phyloP scores from a whole-genome alignment of 2,797 vertebrate genomes.

The Brachymystax lenok region DNA sequence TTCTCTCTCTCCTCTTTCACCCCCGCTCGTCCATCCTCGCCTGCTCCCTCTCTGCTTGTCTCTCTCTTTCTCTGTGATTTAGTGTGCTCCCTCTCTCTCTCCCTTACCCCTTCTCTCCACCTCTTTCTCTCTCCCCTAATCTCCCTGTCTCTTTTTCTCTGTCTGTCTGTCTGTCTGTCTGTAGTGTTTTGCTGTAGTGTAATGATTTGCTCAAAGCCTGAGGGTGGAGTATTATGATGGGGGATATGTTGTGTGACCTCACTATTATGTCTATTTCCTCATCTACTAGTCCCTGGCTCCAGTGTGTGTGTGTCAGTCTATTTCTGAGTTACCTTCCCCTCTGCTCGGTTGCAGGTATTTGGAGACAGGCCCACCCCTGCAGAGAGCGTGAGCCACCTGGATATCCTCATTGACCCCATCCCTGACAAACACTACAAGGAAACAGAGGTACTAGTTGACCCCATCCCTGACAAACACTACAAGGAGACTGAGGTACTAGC shows the following conservation, averaged over 20 bases:
- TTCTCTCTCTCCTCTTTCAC: neutral
- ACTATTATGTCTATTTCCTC: slow-evolving; percentile 62
- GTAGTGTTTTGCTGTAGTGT: too few species aligned
- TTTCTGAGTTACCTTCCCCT: slow-evolving; percentile 47
- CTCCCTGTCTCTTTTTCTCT: neutral
- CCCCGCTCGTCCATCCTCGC: neutral
- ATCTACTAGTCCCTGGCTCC: slow-evolving; percentile 51
- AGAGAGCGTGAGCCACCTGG: slow-evolving; percentile 73
- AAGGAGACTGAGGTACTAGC: slow-evolving; percentile 74
- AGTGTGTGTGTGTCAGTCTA: neutral
- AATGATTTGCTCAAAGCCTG: slow-evolving; percentile 44
- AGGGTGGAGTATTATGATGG: slow-evolving; percentile 56
- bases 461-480: slow-evolving; percentile 80
- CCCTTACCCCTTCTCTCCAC: neutral
- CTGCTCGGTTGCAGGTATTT: slow-evolving; percentile 75
- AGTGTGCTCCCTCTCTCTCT: neutral
- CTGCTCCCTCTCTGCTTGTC: neutral
- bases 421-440: slow-evolving; percentile 80
- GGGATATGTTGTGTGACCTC: slow-evolving; percentile 68
- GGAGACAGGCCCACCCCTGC: slow-evolving; percentile 72
- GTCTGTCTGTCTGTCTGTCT: too few species aligned
- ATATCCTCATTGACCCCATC: slow-evolving; percentile 80
- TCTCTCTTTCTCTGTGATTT: too few species aligned
- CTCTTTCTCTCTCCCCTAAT: neutral
- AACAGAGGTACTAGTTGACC: slow-evolving; percentile 75